phyloP scores from a whole-genome alignment of 2,113 vertebrate species.

The Dunckerocampus dactyliophorus region DNA sequence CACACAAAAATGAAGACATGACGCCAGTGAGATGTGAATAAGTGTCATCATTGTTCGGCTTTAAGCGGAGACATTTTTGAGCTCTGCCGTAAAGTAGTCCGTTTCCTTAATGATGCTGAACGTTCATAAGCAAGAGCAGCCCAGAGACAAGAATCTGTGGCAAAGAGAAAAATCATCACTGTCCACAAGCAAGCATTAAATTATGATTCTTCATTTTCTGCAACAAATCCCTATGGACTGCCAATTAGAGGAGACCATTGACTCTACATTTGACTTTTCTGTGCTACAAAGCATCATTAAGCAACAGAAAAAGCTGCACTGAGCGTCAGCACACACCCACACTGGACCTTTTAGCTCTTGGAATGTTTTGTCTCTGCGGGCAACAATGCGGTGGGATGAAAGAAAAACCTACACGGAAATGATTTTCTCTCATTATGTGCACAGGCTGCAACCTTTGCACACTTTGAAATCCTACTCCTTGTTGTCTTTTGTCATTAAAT shows the following conservation, averaged over 20 bases:
- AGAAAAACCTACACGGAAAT: slow-evolving; percentile 43
- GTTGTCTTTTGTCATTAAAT: slow-evolving; percentile 4
- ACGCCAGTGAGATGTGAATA: slow-evolving; percentile 4
- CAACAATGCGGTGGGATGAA: slow-evolving; percentile 42
- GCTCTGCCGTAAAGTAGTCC: no score
- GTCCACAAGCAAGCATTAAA: slow-evolving; percentile 3
- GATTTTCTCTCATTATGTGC: slow-evolving; percentile 33
- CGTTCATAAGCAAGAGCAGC: background rate
- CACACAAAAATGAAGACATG: slow-evolving; percentile 51
- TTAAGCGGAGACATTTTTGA: background rate
- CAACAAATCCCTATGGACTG: slow-evolving; percentile 24
- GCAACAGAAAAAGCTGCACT: slow-evolving; percentile 28
- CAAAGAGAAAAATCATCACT: slow-evolving; percentile 17
- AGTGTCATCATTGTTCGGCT: background rate
- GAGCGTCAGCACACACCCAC: slow-evolving; percentile 44
- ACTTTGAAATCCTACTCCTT: slow-evolving; percentile 21
- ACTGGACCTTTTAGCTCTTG: slow-evolving; percentile 51
- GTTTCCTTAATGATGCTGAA: background rate
- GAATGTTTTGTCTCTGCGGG: slow-evolving; percentile 25
- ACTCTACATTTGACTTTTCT: slow-evolving; percentile 58
- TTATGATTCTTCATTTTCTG: slow-evolving; percentile 7
- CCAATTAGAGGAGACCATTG: slow-evolving; percentile 55
- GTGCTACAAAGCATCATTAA: slow-evolving; percentile 62
- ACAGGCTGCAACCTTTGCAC: slow-evolving; percentile 34
- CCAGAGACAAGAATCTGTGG: slow-evolving; percentile 5